Conservation (phyloP, 2,888 invertebrate species). For the Digitonthophagus gazella region DNA sequence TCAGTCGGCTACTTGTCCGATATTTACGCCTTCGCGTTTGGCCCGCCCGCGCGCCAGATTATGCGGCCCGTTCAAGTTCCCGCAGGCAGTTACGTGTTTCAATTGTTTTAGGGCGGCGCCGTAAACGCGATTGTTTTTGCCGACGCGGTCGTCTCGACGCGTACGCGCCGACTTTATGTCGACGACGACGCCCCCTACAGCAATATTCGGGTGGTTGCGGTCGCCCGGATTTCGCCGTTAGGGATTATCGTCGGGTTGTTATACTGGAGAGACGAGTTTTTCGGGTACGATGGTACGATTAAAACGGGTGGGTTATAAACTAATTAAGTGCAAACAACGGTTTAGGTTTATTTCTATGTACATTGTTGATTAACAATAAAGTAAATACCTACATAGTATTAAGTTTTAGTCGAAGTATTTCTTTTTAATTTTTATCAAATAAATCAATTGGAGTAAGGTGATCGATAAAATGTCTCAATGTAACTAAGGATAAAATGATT, state of each 20-base stretch:
- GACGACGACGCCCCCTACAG: not conserved
- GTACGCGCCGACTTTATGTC: not conserved
- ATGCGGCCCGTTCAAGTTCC: conserved; percentile 34
- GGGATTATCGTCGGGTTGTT: not conserved
- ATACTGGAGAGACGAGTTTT: not conserved
- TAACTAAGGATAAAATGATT: too few relatives aligned
- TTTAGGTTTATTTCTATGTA: too few relatives aligned
- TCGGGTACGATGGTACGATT: not conserved
- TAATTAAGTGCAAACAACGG: not conserved
- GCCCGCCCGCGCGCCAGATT: conserved; percentile 32
- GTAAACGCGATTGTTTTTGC: conserved; percentile 31
- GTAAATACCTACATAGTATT: too few relatives aligned
- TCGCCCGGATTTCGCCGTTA: not conserved
- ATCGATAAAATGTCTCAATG: too few relatives aligned
- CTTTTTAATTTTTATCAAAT: too few relatives aligned
- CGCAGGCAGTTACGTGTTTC: conserved; percentile 35
- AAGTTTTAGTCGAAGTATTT: too few relatives aligned
- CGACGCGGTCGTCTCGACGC: conserved; percentile 9
- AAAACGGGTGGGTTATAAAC: not conserved
- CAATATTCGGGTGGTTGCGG: not conserved
- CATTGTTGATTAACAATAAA: too few relatives aligned
- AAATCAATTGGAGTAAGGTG: too few relatives aligned
- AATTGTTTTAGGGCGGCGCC: conserved; percentile 36
- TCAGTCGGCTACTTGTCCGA: conserved; percentile 51
- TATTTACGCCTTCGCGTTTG: conserved; percentile 46